phyloP scores from a whole-genome alignment of 2,113 vertebrate species.

The Indicator maculatus region DNA sequence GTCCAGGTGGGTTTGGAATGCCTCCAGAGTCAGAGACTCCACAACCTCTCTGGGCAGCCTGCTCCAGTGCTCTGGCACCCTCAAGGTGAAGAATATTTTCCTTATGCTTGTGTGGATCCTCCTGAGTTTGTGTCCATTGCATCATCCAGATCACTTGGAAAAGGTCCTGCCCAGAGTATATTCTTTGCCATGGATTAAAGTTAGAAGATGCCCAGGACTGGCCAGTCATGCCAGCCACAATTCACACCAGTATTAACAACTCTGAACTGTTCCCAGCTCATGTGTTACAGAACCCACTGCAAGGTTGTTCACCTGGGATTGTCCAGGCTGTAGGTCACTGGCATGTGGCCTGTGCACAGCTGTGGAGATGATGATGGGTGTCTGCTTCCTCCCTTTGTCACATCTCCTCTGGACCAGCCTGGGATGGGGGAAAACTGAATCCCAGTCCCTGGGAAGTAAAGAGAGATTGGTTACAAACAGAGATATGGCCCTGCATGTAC shows the following conservation, averaged over 20 bases:
- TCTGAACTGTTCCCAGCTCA: neutral
- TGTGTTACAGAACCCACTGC: neutral
- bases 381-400: slow-evolving; percentile 12
- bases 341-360: neutral
- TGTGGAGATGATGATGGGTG: fast-evolving
- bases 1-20: no score
- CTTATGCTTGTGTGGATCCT: no score
- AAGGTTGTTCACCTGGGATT: neutral
- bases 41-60: no score
- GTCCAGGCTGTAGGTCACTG: neutral
- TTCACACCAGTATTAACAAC: neutral
- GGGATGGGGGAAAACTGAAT: neutral
- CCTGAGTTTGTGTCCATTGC: no score
- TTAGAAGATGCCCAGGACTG: neutral
- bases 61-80: no score
- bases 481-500: neutral
- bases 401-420: neutral
- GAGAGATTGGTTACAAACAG: neutral
- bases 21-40: no score
- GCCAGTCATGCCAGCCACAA: neutral
- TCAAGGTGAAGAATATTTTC: no score
- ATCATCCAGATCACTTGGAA: neutral
- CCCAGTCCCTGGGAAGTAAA: neutral
- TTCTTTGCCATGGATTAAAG: neutral
- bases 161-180: neutral